Evolutionary conservation across 2,797 vertebrate species (phyloP).

Genomic region (Acanthornis magna): DNA sequence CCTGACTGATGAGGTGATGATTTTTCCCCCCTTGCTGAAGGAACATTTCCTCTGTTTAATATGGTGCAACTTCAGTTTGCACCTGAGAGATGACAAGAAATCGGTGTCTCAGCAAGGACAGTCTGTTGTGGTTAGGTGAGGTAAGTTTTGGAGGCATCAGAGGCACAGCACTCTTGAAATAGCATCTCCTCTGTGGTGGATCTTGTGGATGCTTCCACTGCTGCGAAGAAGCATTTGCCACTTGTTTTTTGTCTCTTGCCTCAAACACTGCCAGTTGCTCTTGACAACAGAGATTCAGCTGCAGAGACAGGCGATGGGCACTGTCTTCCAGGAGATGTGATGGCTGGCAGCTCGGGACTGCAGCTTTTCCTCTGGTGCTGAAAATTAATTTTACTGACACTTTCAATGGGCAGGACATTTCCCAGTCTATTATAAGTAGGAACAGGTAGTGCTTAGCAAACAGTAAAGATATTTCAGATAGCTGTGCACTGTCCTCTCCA

Average conservation of each 20-base stretch:
- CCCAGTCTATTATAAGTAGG: not conserved
- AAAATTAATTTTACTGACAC: not conserved
- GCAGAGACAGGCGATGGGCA: not conserved
- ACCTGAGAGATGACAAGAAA: not conserved
- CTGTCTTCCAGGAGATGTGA: not conserved
- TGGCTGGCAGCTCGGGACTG: not conserved
- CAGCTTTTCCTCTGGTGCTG: not conserved
- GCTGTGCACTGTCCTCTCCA: not conserved
- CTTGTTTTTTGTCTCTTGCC: not conserved
- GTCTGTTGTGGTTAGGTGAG: not conserved
- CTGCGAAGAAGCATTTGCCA: not conserved
- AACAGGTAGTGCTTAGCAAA: not conserved
- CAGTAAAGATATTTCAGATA: not conserved
- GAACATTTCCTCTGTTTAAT: not conserved
- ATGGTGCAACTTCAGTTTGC: not conserved
- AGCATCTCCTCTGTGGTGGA: not conserved
- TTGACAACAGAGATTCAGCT: not conserved
- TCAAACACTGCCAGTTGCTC: not conserved
- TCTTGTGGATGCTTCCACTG: not conserved
- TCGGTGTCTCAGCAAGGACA: not conserved
- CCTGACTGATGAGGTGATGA: not conserved
- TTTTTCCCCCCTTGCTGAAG: accelerated
- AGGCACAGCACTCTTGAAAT: not conserved
- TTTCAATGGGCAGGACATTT: not conserved
- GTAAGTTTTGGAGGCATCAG: not conserved